A percentile compares a stretch with the other conserved stretches of the same genome.
Conservation (phyloP, 2,888 invertebrate genomes). For the Clusia tigrina region DNA sequence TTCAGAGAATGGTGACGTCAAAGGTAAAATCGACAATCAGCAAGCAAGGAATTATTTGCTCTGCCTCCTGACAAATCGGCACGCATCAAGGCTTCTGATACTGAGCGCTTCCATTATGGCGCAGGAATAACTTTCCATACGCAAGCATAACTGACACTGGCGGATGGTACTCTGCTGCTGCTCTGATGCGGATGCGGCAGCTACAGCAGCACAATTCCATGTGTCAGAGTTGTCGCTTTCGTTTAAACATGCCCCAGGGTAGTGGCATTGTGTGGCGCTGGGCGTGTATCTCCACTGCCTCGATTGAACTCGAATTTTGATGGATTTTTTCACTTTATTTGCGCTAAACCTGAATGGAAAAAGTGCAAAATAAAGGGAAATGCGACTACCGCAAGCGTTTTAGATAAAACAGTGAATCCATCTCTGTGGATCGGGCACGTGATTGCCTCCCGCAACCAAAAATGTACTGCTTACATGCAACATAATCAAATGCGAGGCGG, state of each 20-base stretch:
- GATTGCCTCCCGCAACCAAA: background rate
- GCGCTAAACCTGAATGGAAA: background rate
- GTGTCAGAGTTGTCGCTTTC: background rate
- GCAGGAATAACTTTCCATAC: background rate
- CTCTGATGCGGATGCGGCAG: background rate
- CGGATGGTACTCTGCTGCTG: too few species aligned
- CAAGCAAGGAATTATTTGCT: background rate
- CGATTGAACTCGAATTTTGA: background rate
- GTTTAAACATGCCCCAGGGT: background rate
- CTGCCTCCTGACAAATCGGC: background rate
- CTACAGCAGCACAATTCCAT: background rate
- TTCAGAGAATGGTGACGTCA: conserved; percentile 7
- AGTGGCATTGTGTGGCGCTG: background rate
- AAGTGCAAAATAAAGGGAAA: background rate
- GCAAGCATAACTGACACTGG: background rate
- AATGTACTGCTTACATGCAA: background rate
- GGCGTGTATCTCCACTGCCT: background rate
- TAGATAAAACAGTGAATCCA: background rate
- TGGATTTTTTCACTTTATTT: background rate
- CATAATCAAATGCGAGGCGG: conserved; percentile 15
- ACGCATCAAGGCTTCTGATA: background rate
- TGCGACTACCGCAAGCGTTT: background rate
- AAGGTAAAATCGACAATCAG: background rate
- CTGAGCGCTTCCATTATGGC: too few species aligned
- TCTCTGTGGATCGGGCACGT: background rate